A percentile compares a stretch with the other conserved stretches of the same genome.
These are phyloP conservation scores for Entomyzon cyanotis DNA, from an alignment of 2,113 vertebrate species.

Conservation along the genomic window DNA sequence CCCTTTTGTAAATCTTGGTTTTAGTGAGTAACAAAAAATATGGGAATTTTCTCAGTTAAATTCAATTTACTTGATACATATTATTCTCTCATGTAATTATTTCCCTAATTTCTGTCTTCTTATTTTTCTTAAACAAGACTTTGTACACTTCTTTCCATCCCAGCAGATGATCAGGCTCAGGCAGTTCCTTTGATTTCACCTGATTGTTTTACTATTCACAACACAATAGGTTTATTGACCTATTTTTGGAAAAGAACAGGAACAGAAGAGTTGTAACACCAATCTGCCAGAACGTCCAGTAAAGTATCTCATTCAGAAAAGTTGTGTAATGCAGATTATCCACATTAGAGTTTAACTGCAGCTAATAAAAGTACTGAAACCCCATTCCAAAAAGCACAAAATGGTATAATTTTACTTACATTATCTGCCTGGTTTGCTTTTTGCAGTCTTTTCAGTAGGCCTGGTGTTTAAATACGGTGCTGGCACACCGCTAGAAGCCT, in stretches of 20 bases:
- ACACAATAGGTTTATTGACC: neutral
- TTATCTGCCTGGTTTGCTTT: neutral
- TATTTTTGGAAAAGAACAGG: neutral
- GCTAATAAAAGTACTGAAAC: neutral
- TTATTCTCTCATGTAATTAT: neutral
- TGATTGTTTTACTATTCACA: neutral
- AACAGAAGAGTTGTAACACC: neutral
- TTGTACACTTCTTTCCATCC: neutral
- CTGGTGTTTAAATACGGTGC: neutral
- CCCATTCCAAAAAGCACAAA: neutral
- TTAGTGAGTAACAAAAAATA: neutral
- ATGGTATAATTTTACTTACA: neutral
- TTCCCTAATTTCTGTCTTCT: neutral
- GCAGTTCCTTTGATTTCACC: neutral
- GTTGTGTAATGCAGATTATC: neutral
- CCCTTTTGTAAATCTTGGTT: neutral
- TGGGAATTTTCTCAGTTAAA: neutral
- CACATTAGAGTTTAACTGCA: neutral
- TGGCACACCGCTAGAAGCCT: neutral
- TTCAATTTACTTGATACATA: neutral
- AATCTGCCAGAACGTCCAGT: neutral
- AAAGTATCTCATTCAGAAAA: neutral
- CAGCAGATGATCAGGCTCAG: neutral
- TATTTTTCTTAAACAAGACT: neutral
- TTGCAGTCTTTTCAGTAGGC: neutral